Percentiles rank a stretch among this genome's conserved stretches.
Conservation (phyloP, 2,888 invertebrate species). For the Cephus pulcher region DNA sequence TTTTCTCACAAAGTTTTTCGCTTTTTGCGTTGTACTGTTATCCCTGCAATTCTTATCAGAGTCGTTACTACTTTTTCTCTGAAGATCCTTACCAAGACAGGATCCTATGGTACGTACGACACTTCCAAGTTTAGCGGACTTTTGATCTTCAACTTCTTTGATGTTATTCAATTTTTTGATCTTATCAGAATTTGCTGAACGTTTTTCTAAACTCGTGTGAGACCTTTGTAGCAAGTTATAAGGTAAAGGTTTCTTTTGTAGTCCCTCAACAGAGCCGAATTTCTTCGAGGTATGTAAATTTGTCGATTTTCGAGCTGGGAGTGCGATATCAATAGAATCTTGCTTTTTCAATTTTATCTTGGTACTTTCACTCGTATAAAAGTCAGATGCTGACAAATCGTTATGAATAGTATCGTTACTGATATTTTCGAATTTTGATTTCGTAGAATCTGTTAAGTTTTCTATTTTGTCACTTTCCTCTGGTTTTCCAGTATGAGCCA, state of each 20-base stretch:
- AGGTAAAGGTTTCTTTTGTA: constrained; percentile 35
- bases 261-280: constrained; percentile 50
- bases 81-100: constrained; percentile 30
- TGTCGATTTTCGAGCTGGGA: constrained; percentile 17
- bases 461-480: not conserved
- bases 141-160: constrained; percentile 45
- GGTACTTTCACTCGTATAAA: not conserved
- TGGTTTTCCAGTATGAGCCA: not conserved
- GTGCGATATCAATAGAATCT: constrained; percentile 39
- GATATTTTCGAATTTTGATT: not conserved
- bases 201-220: constrained; percentile 45
- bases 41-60: constrained; percentile 45
- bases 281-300: constrained; percentile 39
- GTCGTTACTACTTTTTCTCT: constrained; percentile 48
- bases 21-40: constrained; percentile 14
- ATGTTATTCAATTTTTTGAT: constrained; percentile 50
- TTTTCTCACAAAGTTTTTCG: constrained; percentile 35
- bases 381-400: not conserved
- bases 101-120: constrained; percentile 32
- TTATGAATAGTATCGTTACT: not conserved
- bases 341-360: constrained; percentile 43
- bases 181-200: constrained; percentile 28
- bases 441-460: not conserved
- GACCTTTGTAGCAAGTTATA: constrained; percentile 39
- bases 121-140: constrained; percentile 7